These are phyloP conservation scores for Drosophila willistoni DNA, from an alignment of 1,140 invertebrate genomes.

Conservation along the genomic window DNA sequence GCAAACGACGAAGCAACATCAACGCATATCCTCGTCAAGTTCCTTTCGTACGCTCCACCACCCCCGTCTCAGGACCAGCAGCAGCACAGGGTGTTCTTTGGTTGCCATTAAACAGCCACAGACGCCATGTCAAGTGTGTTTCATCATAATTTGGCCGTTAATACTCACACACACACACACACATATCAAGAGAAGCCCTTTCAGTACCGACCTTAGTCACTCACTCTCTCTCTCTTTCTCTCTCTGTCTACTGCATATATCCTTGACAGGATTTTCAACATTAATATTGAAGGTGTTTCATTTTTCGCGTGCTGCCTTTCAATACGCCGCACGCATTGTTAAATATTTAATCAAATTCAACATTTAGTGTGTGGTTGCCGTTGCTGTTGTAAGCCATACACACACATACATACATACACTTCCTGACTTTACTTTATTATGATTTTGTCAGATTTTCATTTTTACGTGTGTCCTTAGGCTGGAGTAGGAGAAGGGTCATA, in stretches of 20 bases:
- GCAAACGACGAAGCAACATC: conserved; percentile 2
- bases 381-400: conserved; percentile 16
- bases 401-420: background rate
- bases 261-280: conserved; percentile 31
- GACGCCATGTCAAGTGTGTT: conserved; percentile 67
- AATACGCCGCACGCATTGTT: conserved; percentile 51
- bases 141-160: conserved; percentile 75
- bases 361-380: conserved; percentile 20
- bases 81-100: conserved; percentile 51
- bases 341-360: conserved; percentile 73
- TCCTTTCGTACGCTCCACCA: no score
- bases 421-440: conserved; percentile 13
- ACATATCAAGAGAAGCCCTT: conserved; percentile 33
- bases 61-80: conserved; percentile 14
- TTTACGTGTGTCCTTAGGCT: no score
- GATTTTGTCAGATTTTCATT: conserved; percentile 10
- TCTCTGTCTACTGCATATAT: conserved; percentile 5
- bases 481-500: background rate
- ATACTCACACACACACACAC: conserved; percentile 42
- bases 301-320: conserved; percentile 19
- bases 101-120: conserved; percentile 41
- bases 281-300: conserved; percentile 46
- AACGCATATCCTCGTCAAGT: conserved; percentile 4
- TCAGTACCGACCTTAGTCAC: conserved; percentile 34
- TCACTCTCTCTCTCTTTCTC: background rate